Evolutionary conservation across 2,797 vertebrate genomes (phyloP).

Genomic region (Neosilurus mollespiculum): DNA sequence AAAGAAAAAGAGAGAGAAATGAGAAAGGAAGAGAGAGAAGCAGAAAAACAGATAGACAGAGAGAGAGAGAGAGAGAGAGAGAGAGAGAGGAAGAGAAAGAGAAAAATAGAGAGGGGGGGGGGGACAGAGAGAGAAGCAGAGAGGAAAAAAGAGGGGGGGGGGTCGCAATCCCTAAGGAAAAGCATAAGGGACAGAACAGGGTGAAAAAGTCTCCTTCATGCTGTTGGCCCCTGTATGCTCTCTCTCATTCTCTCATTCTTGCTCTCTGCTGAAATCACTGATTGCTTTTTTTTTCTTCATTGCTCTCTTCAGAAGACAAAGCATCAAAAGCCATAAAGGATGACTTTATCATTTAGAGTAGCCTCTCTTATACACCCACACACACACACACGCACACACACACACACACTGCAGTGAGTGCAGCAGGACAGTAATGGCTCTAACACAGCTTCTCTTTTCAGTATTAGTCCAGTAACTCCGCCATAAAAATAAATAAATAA

Average conservation of each 20-base stretch:
- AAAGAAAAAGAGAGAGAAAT: no score
- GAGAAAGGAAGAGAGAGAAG: no score
- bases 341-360: not conserved
- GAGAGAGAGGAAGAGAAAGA: not conserved
- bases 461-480: not conserved
- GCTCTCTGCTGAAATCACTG: slow-evolving; percentile 30
- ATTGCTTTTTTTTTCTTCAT: slow-evolving; percentile 17
- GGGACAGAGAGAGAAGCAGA: not conserved
- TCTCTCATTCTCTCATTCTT: slow-evolving; percentile 31
- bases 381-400: not conserved
- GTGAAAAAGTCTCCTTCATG: not conserved
- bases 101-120: no score
- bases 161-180: slow-evolving; percentile 1
- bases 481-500: no score
- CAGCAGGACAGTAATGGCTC: slow-evolving; percentile 19
- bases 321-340: slow-evolving; percentile 20
- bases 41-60: no score
- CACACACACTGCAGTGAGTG: slow-evolving; percentile 8
- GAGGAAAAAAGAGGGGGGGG: not conserved
- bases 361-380: not conserved
- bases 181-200: not conserved
- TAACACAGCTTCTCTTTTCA: slow-evolving; percentile 1
- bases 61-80: no score
- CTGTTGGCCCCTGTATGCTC: slow-evolving; percentile 2
- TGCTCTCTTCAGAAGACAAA: slow-evolving; percentile 11